These are phyloP conservation scores for Pteronotus mesoamericanus DNA, from an alignment of 2,797 vertebrate species.

Conservation along the genomic window DNA sequence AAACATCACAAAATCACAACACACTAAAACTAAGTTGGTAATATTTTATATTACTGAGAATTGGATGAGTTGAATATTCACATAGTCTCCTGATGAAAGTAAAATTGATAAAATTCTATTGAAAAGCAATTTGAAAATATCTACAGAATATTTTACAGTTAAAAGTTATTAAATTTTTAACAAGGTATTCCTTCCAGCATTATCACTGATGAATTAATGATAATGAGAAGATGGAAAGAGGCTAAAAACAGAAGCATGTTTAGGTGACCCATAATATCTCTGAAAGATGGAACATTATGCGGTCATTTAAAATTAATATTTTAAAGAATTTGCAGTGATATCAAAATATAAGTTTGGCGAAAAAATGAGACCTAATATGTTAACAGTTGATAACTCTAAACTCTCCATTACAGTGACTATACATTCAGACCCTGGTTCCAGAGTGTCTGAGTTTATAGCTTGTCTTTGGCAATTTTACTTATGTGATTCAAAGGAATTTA, in stretches of 20 bases:
- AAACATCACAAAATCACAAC: not conserved
- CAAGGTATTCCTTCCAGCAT: not conserved
- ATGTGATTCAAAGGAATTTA: not conserved
- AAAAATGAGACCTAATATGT: not conserved
- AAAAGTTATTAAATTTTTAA: not conserved
- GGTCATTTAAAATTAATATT: not conserved
- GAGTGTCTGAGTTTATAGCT: not conserved
- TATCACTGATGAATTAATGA: not conserved
- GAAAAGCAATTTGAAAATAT: not conserved
- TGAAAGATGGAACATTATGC: not conserved
- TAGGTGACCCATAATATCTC: not conserved
- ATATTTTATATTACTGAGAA: not conserved
- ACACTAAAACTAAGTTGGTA: not conserved
- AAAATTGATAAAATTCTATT: not conserved
- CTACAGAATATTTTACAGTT: not conserved
- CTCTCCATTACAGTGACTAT: not conserved
- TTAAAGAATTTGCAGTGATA: not conserved
- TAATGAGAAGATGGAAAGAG: not conserved
- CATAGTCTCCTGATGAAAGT: not conserved
- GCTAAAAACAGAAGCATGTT: not conserved
- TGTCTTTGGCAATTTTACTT: not conserved
- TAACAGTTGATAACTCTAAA: not conserved
- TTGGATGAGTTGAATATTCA: not conserved
- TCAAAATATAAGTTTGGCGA: not conserved
- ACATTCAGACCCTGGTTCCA: not conserved